phyloP scores from a whole-genome alignment of 2,113 vertebrate genomes.

The Ciconia boyciana region DNA sequence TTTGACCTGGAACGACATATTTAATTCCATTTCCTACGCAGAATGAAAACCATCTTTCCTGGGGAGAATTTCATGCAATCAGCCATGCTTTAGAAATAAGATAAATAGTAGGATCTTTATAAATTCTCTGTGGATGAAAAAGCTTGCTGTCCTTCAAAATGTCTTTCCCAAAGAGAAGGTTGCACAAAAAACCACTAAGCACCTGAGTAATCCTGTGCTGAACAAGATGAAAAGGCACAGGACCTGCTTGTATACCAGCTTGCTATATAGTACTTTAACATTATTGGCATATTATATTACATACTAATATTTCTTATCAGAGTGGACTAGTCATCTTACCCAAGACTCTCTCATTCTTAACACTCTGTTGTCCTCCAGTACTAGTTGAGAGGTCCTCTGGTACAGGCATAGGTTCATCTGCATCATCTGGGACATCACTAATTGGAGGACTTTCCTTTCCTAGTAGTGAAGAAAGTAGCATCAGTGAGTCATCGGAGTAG shows the following conservation, averaged over 20 bases:
- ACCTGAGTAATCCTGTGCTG: background rate
- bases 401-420: slow-evolving; percentile 95
- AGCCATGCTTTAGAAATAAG: background rate
- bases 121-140: background rate
- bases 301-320: background rate
- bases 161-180: background rate
- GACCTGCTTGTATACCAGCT: background rate
- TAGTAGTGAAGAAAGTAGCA: slow-evolving; percentile 55
- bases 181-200: background rate
- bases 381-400: slow-evolving; percentile 95
- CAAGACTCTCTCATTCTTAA: slow-evolving; percentile 83
- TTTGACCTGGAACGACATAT: background rate
- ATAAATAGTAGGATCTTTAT: background rate
- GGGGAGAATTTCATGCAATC: background rate
- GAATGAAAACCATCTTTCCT: background rate
- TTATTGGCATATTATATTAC: background rate
- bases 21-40: background rate
- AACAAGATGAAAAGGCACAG: background rate
- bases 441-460: slow-evolving; percentile 88
- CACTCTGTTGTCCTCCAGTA: slow-evolving; percentile 84
- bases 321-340: slow-evolving; percentile 68
- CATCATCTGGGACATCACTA: slow-evolving; percentile 87
- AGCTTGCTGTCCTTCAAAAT: background rate
- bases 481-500: background rate
- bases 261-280: background rate